Conservation (phyloP, 2,113 vertebrate genomes). For the Osmerus eperlanus region DNA sequence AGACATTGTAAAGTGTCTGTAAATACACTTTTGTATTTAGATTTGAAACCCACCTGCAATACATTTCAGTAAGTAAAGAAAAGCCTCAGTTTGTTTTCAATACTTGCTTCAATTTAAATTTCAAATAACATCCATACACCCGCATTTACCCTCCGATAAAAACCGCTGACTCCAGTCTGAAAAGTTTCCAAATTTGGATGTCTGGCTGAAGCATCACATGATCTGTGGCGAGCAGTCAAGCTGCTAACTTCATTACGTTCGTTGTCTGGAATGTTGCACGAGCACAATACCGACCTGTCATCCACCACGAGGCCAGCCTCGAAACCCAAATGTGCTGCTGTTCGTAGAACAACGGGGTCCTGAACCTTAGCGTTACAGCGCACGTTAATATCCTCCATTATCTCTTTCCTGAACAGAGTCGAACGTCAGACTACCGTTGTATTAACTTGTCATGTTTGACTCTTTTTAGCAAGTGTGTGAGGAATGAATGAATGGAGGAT, state of each 20-base stretch:
- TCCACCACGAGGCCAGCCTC: not conserved
- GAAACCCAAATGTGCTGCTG: not conserved
- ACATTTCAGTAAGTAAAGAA: too few relatives aligned
- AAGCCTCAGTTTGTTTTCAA: too few relatives aligned
- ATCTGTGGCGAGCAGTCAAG: not conserved
- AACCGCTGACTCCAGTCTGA: conserved; percentile 33
- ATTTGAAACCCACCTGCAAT: too few relatives aligned
- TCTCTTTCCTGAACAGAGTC: not conserved
- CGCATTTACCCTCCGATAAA: not conserved
- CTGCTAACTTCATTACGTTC: not conserved
- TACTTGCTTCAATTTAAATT: too few relatives aligned
- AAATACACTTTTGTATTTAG: too few relatives aligned
- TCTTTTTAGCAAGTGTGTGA: not conserved
- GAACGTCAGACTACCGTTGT: not conserved
- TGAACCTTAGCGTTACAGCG: too few relatives aligned
- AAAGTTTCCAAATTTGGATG: conserved; percentile 22
- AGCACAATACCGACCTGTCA: too few relatives aligned
- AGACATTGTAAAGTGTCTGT: too few relatives aligned
- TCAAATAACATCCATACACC: too few relatives aligned
- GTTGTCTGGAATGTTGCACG: not conserved
- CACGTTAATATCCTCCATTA: not conserved
- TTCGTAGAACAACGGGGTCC: not conserved
- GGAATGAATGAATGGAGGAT: not conserved
- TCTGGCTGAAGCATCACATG: conserved; percentile 40
- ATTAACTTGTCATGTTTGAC: not conserved